These are phyloP conservation scores for Brachyptera risi DNA, from an alignment of 2,888 invertebrate genomes.

Conservation along the genomic window DNA sequence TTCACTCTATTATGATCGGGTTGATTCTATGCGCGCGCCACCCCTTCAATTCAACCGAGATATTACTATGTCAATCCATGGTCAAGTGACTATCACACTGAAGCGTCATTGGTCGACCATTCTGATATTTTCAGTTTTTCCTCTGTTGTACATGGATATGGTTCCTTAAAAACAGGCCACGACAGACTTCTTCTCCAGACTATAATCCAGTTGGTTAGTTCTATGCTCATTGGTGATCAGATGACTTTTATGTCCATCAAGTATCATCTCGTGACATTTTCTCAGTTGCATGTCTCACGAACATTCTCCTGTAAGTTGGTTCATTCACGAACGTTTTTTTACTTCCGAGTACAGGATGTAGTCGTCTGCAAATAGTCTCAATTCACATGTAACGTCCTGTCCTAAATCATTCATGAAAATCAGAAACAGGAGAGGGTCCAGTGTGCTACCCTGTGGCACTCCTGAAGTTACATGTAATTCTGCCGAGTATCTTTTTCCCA, in stretches of 20 bases:
- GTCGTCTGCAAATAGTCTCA: conserved; percentile 1
- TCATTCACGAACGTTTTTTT: background rate
- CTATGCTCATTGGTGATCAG: background rate
- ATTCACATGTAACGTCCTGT: background rate
- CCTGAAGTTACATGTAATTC: background rate
- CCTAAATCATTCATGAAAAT: background rate
- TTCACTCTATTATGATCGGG: too few relatives aligned
- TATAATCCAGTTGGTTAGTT: background rate
- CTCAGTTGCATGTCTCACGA: background rate
- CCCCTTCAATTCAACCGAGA: too few relatives aligned
- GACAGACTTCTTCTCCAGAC: too few relatives aligned
- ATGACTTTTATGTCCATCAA: background rate
- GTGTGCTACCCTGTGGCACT: too few relatives aligned
- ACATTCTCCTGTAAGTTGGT: background rate
- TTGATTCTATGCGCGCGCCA: too few relatives aligned
- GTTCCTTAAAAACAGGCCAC: too few relatives aligned
- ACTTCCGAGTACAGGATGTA: too few relatives aligned
- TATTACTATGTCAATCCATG: too few relatives aligned
- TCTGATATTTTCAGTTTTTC: too few relatives aligned
- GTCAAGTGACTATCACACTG: too few relatives aligned
- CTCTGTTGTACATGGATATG: too few relatives aligned
- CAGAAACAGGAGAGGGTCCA: background rate
- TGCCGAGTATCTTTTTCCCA: background rate
- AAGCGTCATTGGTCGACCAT: too few relatives aligned
- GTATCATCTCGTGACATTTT: background rate